Conservation (phyloP, 30 jellyfish, hydroid and myxozoan genomes). For the Rhopilema esculentum region DNA sequence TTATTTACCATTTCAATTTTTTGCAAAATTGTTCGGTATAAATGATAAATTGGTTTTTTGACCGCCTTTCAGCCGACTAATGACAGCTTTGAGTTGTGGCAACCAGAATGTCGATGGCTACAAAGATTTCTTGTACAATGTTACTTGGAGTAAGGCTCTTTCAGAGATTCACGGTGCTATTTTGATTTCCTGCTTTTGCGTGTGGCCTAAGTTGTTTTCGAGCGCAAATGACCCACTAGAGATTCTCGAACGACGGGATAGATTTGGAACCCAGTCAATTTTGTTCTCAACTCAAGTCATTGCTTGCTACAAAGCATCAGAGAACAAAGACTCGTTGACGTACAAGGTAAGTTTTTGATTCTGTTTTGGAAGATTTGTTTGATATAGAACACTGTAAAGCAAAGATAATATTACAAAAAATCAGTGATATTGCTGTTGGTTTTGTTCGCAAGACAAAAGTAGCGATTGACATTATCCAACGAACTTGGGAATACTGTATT, state of each 20-base stretch:
- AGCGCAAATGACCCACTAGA: background rate
- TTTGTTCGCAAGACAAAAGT: too few species aligned
- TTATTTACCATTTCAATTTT: background rate
- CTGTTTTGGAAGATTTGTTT: background rate
- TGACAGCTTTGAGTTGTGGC: slow-evolving; percentile 47
- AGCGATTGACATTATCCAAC: too few species aligned
- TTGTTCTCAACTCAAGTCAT: slow-evolving; percentile 10
- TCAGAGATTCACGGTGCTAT: slow-evolving; percentile 14
- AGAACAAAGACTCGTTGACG: background rate
- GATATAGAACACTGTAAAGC: too few species aligned
- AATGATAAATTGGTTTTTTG: background rate
- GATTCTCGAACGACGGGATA: background rate
- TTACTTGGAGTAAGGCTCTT: slow-evolving; percentile 1
- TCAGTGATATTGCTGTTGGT: too few species aligned
- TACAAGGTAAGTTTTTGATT: background rate
- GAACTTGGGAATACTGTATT: too few species aligned
- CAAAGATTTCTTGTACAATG: slow-evolving; percentile 28
- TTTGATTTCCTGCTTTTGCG: slow-evolving; percentile 36
- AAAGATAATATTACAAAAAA: too few species aligned
- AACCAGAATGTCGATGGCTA: background rate
- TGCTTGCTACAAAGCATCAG: slow-evolving; percentile 6
- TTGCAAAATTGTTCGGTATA: background rate
- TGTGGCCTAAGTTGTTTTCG: slow-evolving; percentile 55
- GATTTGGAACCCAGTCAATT: background rate
- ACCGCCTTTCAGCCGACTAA: slow-evolving; percentile 40